Evolutionary conservation across 2,888 invertebrate species (phyloP).

Genomic region (Apodemia mormo): DNA sequence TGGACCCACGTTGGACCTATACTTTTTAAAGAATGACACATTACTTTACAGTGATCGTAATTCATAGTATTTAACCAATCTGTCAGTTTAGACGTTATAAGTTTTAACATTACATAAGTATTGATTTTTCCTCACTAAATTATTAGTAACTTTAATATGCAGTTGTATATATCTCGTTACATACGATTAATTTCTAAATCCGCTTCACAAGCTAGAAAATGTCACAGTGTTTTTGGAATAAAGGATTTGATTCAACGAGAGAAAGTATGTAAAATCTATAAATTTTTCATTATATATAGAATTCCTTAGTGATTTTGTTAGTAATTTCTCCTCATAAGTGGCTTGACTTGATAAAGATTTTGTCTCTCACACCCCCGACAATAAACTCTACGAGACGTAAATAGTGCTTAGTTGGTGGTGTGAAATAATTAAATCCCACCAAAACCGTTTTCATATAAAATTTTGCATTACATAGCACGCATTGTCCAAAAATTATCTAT

Average conservation of each 20-base stretch:
- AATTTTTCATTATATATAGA: background rate
- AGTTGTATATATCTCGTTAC: background rate
- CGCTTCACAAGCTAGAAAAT: constrained; percentile 42
- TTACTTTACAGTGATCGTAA: background rate
- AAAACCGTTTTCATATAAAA: too few relatives aligned
- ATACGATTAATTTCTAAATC: background rate
- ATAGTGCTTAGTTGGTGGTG: too few relatives aligned
- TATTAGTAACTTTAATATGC: background rate
- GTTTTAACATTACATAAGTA: background rate
- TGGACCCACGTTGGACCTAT: too few relatives aligned
- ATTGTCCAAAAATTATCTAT: too few relatives aligned
- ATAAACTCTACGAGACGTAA: too few relatives aligned
- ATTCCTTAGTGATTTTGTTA: too few relatives aligned
- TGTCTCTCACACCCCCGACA: too few relatives aligned
- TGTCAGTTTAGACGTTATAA: background rate
- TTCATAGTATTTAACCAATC: background rate
- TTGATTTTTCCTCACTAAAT: background rate
- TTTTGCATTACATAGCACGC: too few relatives aligned
- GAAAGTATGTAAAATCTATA: constrained; percentile 48
- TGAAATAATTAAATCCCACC: too few relatives aligned
- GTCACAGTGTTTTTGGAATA: constrained; percentile 63
- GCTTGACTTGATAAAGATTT: too few relatives aligned
- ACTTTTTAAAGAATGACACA: too few relatives aligned
- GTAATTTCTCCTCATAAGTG: too few relatives aligned
- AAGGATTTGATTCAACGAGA: constrained; percentile 60